phyloP scores from a whole-genome alignment of 2,113 vertebrate genomes.

The Microcebus ravelobensis region DNA sequence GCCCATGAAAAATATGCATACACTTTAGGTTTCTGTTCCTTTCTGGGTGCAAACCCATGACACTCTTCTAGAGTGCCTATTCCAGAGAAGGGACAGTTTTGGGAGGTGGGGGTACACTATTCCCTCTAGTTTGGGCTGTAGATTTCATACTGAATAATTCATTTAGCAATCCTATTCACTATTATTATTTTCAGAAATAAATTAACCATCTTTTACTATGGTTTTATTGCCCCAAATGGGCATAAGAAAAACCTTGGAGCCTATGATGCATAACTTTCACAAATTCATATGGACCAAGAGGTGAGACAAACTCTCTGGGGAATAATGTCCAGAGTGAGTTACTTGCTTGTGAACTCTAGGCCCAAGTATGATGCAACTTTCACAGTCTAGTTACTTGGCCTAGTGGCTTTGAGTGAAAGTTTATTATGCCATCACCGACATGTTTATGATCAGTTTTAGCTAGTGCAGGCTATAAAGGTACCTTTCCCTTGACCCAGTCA shows the following conservation, averaged over 20 bases:
- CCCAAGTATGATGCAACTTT: conserved; percentile 1
- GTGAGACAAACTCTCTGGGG: neutral
- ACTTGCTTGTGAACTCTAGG: conserved; percentile 39
- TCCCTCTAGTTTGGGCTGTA: neutral
- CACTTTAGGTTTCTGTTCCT: neutral
- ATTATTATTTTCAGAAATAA: neutral
- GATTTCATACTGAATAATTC: neutral
- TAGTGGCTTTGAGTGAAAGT: conserved; percentile 51
- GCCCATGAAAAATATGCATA: neutral
- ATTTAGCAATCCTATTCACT: neutral
- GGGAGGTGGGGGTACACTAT: rapidly evolving
- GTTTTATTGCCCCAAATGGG: neutral
- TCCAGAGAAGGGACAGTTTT: neutral
- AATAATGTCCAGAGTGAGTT: neutral
- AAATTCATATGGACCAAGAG: neutral
- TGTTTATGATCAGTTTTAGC: conserved; percentile 65
- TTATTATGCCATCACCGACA: conserved; percentile 28
- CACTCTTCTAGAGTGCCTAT: neutral
- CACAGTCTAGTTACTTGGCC: conserved; percentile 29
- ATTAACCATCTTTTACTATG: neutral
- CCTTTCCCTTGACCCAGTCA: conserved; percentile 53
- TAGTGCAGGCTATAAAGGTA: conserved; percentile 46
- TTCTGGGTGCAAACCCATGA: neutral
- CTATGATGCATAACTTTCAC: neutral
- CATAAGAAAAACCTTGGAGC: neutral